Percentiles rank a stretch among this genome's conserved stretches.
Conservation (phyloP, 2,888 invertebrate genomes). For the Reticulitermes lucifugus region DNA sequence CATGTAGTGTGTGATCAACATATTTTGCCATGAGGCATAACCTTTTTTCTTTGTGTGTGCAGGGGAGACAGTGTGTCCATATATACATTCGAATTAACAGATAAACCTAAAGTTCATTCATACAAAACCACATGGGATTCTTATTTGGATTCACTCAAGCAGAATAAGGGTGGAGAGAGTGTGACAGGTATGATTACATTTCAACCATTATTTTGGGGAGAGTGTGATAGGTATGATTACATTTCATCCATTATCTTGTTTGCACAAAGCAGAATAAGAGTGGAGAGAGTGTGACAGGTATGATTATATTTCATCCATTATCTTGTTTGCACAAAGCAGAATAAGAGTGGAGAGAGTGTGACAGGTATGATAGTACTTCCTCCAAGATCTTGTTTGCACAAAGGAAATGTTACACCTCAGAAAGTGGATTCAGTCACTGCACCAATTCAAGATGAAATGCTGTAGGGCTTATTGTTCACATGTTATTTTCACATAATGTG, state of each 20-base stretch:
- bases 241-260: background rate
- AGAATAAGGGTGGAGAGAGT: background rate
- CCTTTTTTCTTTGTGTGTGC: background rate
- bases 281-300: background rate
- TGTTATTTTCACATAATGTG: too few relatives aligned
- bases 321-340: too few relatives aligned
- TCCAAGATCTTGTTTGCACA: too few relatives aligned
- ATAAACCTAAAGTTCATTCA: background rate
- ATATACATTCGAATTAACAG: conserved; percentile 15
- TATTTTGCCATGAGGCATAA: too few relatives aligned
- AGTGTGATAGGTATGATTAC: background rate
- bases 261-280: background rate
- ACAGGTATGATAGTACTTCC: too few relatives aligned
- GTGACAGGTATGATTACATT: background rate
- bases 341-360: too few relatives aligned
- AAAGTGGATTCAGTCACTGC: too few relatives aligned
- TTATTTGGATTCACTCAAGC: conserved; percentile 40
- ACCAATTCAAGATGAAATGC: too few relatives aligned
- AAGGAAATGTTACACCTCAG: too few relatives aligned
- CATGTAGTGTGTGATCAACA: too few relatives aligned
- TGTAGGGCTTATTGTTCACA: too few relatives aligned
- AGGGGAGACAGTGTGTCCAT: conserved; percentile 31
- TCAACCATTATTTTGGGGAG: background rate
- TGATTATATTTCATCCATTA: background rate
- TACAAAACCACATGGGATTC: conserved; percentile 41